Conservation (phyloP, 2,797 vertebrate genomes). For the Aeoliscus strigatus region DNA sequence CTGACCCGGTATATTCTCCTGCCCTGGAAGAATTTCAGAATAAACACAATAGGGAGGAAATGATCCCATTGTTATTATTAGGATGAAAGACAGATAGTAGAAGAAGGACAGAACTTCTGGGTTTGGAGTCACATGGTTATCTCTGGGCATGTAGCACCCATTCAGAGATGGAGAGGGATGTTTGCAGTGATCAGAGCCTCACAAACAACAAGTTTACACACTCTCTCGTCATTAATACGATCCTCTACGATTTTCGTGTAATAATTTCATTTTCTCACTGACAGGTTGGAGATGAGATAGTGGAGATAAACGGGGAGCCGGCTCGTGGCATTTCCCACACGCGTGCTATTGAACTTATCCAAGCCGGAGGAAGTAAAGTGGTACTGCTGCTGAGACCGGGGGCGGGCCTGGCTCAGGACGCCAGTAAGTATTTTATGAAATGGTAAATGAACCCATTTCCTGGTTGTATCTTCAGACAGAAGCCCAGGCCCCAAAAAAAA, state of each 20-base stretch:
- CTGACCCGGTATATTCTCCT: constrained; percentile 8
- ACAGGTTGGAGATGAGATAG: constrained; percentile 98
- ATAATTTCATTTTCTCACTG: constrained; percentile 17
- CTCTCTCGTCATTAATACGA: too few species aligned
- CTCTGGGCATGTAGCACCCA: constrained; percentile 42
- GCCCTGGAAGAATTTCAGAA: not conserved
- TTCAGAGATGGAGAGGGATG: constrained; percentile 34
- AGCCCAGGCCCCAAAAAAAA: too few species aligned
- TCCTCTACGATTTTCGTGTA: too few species aligned
- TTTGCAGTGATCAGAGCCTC: constrained; percentile 47
- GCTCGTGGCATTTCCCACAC: constrained; percentile 97
- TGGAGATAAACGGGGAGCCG: constrained; percentile 96
- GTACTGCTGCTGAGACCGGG: constrained; percentile 89
- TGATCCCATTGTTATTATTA: constrained; percentile 29
- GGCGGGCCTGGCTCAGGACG: constrained; percentile 89
- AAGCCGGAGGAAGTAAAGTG: constrained; percentile 93
- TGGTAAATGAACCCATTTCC: not conserved
- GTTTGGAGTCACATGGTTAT: constrained; percentile 39
- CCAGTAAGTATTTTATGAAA: constrained; percentile 74
- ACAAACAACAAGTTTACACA: constrained; percentile 45
- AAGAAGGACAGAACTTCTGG: constrained; percentile 11
- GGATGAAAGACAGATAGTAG: too few species aligned
- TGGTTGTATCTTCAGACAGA: not conserved
- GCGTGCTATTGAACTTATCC: constrained; percentile 95
- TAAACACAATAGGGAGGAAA: constrained; percentile 8